Conservation (phyloP, 1,140 invertebrate genomes). For the Zaprionus gabonicus region DNA sequence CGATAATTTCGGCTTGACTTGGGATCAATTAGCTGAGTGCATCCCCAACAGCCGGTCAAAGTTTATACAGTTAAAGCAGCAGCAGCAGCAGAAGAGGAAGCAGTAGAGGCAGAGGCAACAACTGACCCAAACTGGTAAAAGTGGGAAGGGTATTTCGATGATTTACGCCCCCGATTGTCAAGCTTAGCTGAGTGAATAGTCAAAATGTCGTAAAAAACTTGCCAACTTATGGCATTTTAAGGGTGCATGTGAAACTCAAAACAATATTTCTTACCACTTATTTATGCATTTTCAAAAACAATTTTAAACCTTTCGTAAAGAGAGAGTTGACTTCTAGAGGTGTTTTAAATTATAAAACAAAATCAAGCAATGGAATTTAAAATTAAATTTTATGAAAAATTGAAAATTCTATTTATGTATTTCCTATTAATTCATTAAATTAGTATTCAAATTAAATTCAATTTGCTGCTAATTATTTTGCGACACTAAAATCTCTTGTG, state of each 20-base stretch:
- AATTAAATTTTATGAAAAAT: no score
- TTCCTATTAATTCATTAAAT: no score
- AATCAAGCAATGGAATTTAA: no score
- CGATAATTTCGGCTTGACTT: slow-evolving; percentile 25
- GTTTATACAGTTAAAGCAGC: slow-evolving; percentile 14
- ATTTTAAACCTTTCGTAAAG: neutral
- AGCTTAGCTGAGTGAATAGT: neutral
- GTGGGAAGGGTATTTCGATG: neutral
- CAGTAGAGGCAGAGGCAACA: neutral
- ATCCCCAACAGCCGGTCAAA: slow-evolving; percentile 40
- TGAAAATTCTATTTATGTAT: no score
- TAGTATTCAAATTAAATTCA: no score
- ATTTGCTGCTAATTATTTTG: no score
- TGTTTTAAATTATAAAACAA: no score
- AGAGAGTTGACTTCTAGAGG: neutral
- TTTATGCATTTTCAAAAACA: neutral
- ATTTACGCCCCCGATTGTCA: neutral
- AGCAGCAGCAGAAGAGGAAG: neutral
- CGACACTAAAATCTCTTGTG: no score
- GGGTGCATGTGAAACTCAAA: neutral
- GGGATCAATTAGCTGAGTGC: slow-evolving; percentile 48
- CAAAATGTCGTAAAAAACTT: slow-evolving; percentile 6
- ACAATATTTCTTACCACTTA: neutral
- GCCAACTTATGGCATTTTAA: neutral
- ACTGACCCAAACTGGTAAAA: neutral